Conservation (phyloP, 2,113 vertebrate species). For the Ceyx margarethae region DNA sequence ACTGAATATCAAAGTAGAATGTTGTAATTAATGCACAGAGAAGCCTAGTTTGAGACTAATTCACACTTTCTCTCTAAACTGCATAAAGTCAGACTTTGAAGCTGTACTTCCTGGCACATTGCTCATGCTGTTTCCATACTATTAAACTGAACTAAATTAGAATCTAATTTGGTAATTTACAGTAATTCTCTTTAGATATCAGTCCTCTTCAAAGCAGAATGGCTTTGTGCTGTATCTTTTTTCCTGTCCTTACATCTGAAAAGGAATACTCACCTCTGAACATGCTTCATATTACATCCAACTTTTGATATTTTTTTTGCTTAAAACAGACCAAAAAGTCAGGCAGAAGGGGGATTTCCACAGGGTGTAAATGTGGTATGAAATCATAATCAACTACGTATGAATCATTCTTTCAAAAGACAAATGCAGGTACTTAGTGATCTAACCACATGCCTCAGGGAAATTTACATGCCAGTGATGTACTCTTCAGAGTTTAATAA, state of each 20-base stretch:
- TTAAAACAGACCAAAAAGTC: background rate
- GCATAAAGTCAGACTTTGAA: background rate
- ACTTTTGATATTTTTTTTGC: background rate
- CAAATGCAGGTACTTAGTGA: background rate
- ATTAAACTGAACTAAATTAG: background rate
- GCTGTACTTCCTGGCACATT: background rate
- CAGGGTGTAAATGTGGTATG: background rate
- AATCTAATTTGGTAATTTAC: background rate
- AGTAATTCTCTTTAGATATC: background rate
- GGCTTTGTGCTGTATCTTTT: background rate
- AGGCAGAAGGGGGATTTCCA: background rate
- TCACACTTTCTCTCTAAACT: background rate
- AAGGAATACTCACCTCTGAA: background rate
- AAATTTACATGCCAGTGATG: background rate
- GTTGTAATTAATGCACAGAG: background rate
- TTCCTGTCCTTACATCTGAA: background rate
- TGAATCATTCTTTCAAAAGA: slow-evolving; percentile 14
- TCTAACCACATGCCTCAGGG: background rate
- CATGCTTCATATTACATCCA: background rate
- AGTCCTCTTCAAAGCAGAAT: background rate
- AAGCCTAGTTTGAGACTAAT: background rate
- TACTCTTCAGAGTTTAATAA: background rate
- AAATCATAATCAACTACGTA: background rate
- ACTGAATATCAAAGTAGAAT: background rate
- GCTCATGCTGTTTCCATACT: background rate